Evolutionary conservation across 2,888 invertebrate species (phyloP).

Genomic region (Leptinotarsa tumamoca): DNA sequence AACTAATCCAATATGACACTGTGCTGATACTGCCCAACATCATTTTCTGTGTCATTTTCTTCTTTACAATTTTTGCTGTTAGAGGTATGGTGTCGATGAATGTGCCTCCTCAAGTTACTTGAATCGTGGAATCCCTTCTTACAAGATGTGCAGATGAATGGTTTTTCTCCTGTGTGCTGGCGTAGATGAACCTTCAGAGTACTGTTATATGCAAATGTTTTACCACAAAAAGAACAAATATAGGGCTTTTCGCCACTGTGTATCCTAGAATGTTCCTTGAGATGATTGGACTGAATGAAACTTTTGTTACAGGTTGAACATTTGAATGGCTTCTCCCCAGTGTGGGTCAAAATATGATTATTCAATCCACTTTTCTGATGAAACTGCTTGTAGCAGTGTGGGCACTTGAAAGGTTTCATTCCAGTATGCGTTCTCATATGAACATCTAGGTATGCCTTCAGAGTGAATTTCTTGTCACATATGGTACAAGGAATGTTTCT

Average conservation of each 20-base stretch:
- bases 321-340: slow-evolving; percentile 60
- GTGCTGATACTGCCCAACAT: not conserved
- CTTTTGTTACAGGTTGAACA: slow-evolving; percentile 64
- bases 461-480: slow-evolving; percentile 52
- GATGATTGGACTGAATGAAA: slow-evolving; percentile 57
- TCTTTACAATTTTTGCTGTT: not conserved
- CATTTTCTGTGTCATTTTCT: not conserved
- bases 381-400: slow-evolving; percentile 58
- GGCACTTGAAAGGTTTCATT: slow-evolving; percentile 57
- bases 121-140: slow-evolving; percentile 59
- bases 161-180: slow-evolving; percentile 65
- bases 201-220: slow-evolving; percentile 64
- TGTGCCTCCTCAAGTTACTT: slow-evolving; percentile 49
- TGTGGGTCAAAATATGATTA: slow-evolving; percentile 58
- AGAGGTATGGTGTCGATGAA: slow-evolving; percentile 41
- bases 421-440: slow-evolving; percentile 58
- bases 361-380: slow-evolving; percentile 56
- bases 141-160: slow-evolving; percentile 65
- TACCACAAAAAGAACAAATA: slow-evolving; percentile 49
- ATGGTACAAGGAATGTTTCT: slow-evolving; percentile 50
- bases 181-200: slow-evolving; percentile 65
- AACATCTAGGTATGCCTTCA: slow-evolving; percentile 51
- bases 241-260: slow-evolving; percentile 59
- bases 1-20: not conserved
- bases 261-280: slow-evolving; percentile 57